Conservation (phyloP, 92 coral and sea anemone genomes). For the Muricea muricata region DNA sequence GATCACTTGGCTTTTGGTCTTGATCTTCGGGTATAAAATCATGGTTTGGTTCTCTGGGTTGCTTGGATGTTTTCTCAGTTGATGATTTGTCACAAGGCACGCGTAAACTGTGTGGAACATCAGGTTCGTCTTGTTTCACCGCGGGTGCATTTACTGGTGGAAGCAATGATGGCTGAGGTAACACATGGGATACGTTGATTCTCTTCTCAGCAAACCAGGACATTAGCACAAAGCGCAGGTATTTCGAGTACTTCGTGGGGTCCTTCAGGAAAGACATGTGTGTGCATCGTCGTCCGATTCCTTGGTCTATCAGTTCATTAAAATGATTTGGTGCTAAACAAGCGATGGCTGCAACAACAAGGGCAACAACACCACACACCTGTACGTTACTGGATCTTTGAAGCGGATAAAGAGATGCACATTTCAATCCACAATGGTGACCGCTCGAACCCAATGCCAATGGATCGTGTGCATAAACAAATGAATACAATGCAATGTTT, state of each 20-base stretch:
- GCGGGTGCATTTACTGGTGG: background rate
- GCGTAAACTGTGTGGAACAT: too few species aligned
- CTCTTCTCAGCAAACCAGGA: constrained; percentile 11
- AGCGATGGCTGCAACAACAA: constrained; percentile 35
- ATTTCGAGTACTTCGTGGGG: constrained; percentile 39
- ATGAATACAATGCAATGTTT: constrained; percentile 1
- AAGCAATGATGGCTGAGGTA: background rate
- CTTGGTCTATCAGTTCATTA: background rate
- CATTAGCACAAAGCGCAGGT: constrained; percentile 47
- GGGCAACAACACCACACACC: constrained; percentile 43
- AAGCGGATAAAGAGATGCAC: constrained; percentile 27
- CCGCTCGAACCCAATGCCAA: background rate
- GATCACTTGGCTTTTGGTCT: too few species aligned
- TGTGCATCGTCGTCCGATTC: background rate
- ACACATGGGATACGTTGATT: background rate
- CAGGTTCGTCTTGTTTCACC: too few species aligned
- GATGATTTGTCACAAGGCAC: background rate
- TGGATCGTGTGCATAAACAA: constrained; percentile 1
- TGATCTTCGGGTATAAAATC: background rate
- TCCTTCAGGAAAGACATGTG: constrained; percentile 9
- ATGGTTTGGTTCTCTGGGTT: background rate
- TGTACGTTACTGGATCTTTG: constrained; percentile 35
- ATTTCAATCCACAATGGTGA: background rate
- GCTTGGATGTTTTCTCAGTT: background rate
- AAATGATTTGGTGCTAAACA: constrained; percentile 27